Evolutionary conservation across 2,797 vertebrate genomes (phyloP).

Genomic region (Cyclura pinguis): DNA sequence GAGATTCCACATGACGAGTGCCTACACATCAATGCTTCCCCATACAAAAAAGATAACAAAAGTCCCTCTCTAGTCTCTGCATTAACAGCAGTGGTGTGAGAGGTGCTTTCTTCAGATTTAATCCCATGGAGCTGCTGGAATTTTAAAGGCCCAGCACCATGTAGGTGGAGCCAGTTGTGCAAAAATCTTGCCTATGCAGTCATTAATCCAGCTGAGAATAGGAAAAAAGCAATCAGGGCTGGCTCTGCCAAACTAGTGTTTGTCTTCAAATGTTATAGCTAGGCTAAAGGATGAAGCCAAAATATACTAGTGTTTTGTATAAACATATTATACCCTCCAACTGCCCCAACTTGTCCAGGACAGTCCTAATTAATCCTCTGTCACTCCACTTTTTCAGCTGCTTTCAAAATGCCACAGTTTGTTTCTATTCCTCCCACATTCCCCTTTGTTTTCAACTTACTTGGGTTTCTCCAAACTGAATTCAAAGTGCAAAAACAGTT

Average conservation of each 20-base stretch:
- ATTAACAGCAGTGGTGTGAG: not conserved
- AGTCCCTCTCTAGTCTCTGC: not conserved
- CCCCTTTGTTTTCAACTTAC: no score
- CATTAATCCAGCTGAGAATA: not conserved
- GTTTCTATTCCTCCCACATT: no score
- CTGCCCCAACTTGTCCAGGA: no score
- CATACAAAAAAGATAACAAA: not conserved
- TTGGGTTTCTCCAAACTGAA: no score
- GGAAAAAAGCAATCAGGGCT: not conserved
- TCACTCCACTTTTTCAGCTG: no score
- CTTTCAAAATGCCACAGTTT: no score
- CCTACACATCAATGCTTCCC: not conserved
- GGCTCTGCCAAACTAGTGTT: not conserved
- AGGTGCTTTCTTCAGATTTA: not conserved
- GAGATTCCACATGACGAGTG: constrained; percentile 1
- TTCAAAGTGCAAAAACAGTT: no score
- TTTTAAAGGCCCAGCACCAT: not conserved
- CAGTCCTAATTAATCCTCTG: no score
- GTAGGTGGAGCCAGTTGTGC: not conserved
- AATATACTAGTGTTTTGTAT: not conserved
- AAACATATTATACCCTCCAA: no score
- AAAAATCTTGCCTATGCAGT: not conserved
- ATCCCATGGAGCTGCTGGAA: not conserved
- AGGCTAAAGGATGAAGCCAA: not conserved
- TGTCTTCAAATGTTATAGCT: not conserved